Evolutionary conservation across 2,888 invertebrate species (phyloP).

Genomic region (Chymomyza procnemis): DNA sequence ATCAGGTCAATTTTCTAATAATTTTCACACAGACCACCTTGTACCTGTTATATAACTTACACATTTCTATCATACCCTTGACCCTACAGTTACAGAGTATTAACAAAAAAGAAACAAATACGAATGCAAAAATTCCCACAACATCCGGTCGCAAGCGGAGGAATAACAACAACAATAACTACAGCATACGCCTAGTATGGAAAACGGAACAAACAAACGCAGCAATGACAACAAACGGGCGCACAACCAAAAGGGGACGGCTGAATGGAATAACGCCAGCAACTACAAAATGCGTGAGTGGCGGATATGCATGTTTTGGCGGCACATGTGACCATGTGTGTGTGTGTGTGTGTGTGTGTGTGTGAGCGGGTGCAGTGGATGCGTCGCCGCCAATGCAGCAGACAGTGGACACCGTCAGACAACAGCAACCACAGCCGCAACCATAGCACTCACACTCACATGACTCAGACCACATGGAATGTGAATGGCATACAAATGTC

Average conservation of each 20-base stretch:
- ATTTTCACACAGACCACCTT: too few relatives aligned
- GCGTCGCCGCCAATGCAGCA: conserved; percentile 15
- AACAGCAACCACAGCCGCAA: conserved; percentile 39
- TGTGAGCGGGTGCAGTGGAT: conserved; percentile 44
- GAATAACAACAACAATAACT: conserved; percentile 34
- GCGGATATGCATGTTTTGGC: conserved; percentile 66
- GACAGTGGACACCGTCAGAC: conserved; percentile 14
- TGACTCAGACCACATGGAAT: conserved; percentile 66
- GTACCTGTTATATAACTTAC: too few relatives aligned
- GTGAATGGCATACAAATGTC: conserved; percentile 72
- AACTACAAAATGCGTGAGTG: conserved; percentile 52
- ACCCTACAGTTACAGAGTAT: too few relatives aligned
- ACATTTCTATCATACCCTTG: too few relatives aligned
- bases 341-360: conserved; percentile 40
- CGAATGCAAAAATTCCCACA: conserved; percentile 72
- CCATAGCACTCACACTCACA: conserved; percentile 8
- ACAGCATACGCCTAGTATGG: conserved; percentile 14
- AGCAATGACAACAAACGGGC: conserved; percentile 13
- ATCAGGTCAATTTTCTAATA: too few relatives aligned
- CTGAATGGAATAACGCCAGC: conserved; percentile 29
- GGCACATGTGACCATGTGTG: conserved; percentile 28
- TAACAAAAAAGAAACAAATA: conserved; percentile 11
- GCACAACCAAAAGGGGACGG: conserved; percentile 25
- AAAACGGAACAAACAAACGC: conserved; percentile 67
- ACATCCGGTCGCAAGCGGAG: conserved; percentile 65